phyloP scores from a whole-genome alignment of 2,113 vertebrate species.

The Embiotoca jacksoni region DNA sequence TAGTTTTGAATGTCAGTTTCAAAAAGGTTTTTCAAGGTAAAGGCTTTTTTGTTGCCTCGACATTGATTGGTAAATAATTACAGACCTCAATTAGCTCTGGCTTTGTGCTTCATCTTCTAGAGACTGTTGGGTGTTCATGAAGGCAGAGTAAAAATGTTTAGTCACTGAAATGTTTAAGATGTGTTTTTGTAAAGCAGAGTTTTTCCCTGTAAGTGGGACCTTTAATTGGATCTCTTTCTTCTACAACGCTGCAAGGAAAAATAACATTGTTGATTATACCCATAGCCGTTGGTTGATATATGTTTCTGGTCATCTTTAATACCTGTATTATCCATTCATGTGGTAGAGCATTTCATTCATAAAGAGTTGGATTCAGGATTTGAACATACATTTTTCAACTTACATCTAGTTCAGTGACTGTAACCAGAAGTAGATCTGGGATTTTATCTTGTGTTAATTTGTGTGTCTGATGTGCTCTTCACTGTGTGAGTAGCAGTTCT shows the following conservation, averaged over 20 bases:
- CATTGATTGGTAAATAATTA: neutral
- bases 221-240: too few relatives aligned
- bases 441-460: neutral
- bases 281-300: too few relatives aligned
- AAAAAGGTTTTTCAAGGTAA: too few relatives aligned
- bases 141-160: too few relatives aligned
- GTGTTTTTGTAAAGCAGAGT: too few relatives aligned
- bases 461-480: constrained; percentile 20
- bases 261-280: too few relatives aligned
- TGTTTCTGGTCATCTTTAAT: neutral
- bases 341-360: too few relatives aligned
- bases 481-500: constrained; percentile 86
- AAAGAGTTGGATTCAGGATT: neutral
- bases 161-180: too few relatives aligned
- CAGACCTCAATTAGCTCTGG: neutral
- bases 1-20: too few relatives aligned
- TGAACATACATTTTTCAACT: neutral
- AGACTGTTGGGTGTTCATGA: too few relatives aligned
- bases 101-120: neutral
- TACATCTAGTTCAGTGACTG: neutral
- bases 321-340: neutral
- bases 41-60: neutral
- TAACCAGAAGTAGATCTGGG: neutral
- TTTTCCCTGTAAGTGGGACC: too few relatives aligned
- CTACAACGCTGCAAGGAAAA: too few relatives aligned